A percentile compares a stretch with the other conserved stretches of the same genome.
Conservation (phyloP, 2,888 invertebrate species). For the Acrobasis consociella region DNA sequence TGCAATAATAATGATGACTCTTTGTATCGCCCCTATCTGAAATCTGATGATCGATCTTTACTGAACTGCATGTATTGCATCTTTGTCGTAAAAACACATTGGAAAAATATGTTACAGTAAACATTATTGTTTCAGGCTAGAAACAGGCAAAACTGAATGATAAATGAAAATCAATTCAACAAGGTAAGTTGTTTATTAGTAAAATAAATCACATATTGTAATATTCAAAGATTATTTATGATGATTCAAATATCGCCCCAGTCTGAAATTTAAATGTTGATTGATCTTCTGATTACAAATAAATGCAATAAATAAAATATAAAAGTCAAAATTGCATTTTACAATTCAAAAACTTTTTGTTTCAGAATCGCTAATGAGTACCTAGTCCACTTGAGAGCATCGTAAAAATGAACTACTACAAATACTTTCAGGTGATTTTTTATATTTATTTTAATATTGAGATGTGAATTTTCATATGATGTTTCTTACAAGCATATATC, state of each 20-base stretch:
- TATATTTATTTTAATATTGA: too few species aligned
- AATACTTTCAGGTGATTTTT: too few species aligned
- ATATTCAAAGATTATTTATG: conserved; percentile 31
- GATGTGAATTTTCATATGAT: conserved; percentile 32
- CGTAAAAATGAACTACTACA: too few species aligned
- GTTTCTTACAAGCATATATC: conserved; percentile 60
- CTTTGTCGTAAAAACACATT: too few species aligned
- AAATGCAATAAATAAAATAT: neutral
- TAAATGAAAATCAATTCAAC: neutral
- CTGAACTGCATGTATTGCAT: conserved; percentile 27
- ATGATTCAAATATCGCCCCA: conserved; percentile 63
- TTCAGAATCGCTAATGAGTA: neutral
- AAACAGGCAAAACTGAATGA: too few species aligned
- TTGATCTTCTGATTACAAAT: conserved; percentile 44
- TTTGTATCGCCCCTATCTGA: conserved; percentile 56
- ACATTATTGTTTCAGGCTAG: too few species aligned
- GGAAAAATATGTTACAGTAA: too few species aligned
- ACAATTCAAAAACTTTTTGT: conserved; percentile 14
- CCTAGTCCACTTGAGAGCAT: too few species aligned
- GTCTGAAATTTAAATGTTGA: conserved; percentile 60
- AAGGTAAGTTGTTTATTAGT: neutral
- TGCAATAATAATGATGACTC: conserved; percentile 38
- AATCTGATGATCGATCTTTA: conserved; percentile 40
- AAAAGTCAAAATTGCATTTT: neutral
- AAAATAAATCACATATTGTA: neutral